These are phyloP conservation scores for Atta texana DNA, from an alignment of 1,140 invertebrate genomes.

Conservation along the genomic window DNA sequence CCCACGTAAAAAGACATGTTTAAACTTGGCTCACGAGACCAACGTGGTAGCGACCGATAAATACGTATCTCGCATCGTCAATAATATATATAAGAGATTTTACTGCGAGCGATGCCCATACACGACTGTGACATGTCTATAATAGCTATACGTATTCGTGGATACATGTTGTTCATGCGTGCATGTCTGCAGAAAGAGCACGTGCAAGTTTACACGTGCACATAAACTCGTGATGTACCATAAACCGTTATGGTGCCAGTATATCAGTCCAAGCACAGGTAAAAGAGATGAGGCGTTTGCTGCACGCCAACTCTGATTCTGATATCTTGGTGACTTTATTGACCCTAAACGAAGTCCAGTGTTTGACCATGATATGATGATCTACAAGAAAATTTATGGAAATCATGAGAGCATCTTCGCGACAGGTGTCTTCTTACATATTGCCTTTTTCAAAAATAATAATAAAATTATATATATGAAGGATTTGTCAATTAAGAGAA, in stretches of 20 bases:
- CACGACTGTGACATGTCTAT: conserved; percentile 74
- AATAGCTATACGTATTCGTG: conserved; percentile 57
- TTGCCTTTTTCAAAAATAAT: background rate
- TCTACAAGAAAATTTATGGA: conserved; percentile 20
- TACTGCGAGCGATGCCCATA: conserved; percentile 63
- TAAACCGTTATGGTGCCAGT: conserved; percentile 72
- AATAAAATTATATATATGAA: background rate
- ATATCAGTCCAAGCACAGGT: conserved; percentile 56
- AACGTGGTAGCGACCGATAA: conserved; percentile 64
- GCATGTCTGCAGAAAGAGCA: conserved; percentile 5
- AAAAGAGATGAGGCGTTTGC: conserved; percentile 62
- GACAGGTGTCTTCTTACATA: conserved; percentile 40
- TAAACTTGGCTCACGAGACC: conserved; percentile 13
- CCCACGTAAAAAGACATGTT: background rate
- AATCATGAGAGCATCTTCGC: background rate
- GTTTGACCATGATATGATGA: background rate
- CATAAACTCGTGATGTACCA: conserved; percentile 63
- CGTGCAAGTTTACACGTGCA: background rate
- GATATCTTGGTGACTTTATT: conserved; percentile 70
- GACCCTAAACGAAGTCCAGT: conserved; percentile 64
- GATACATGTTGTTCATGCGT: conserved; percentile 33
- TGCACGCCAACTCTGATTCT: conserved; percentile 64
- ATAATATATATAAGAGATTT: conserved; percentile 69
- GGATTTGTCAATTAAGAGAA: background rate
- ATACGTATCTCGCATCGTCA: conserved; percentile 53